phyloP scores from a whole-genome alignment of 2,888 invertebrate species.

The Linnaemya tessellans region DNA sequence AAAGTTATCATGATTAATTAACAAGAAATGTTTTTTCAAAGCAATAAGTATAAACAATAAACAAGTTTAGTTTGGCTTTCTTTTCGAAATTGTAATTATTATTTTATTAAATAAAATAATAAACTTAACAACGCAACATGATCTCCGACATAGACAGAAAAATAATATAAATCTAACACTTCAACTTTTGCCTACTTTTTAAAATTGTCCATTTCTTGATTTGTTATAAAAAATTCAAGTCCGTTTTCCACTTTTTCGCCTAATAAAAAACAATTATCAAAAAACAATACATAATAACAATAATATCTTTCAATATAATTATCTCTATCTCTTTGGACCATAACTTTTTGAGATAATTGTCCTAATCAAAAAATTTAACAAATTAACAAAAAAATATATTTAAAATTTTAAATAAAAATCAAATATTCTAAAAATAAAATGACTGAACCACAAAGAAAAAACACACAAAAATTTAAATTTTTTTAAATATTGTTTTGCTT shows the following conservation, averaged over 20 bases:
- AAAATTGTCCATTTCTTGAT: background rate
- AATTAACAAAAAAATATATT: constrained; percentile 44
- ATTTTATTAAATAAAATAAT: constrained; percentile 9
- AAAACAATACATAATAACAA: constrained; percentile 34
- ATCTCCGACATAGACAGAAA: constrained; percentile 48
- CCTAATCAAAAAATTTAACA: constrained; percentile 51
- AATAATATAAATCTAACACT: constrained; percentile 54
- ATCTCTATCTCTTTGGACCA: constrained; percentile 65
- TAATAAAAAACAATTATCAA: constrained; percentile 14
- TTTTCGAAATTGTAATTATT: constrained; percentile 32
- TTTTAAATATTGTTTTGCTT: constrained; percentile 57
- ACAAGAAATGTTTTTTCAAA: constrained; percentile 20
- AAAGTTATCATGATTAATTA: constrained; percentile 42
- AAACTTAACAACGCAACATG: constrained; percentile 19
- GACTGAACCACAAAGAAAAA: constrained; percentile 63
- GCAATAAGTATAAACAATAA: background rate
- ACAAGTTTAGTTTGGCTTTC: constrained; percentile 34
- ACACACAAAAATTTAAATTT: constrained; percentile 47
- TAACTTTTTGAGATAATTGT: constrained; percentile 67
- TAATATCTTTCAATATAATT: constrained; percentile 35
- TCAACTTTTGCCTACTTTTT: constrained; percentile 69
- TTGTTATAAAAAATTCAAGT: constrained; percentile 15
- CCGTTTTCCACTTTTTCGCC: constrained; percentile 25
- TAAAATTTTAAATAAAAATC: constrained; percentile 56
- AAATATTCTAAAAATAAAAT: constrained; percentile 70